phyloP scores from a whole-genome alignment of 2,888 invertebrate genomes.

The Cheilosia scutellata region DNA sequence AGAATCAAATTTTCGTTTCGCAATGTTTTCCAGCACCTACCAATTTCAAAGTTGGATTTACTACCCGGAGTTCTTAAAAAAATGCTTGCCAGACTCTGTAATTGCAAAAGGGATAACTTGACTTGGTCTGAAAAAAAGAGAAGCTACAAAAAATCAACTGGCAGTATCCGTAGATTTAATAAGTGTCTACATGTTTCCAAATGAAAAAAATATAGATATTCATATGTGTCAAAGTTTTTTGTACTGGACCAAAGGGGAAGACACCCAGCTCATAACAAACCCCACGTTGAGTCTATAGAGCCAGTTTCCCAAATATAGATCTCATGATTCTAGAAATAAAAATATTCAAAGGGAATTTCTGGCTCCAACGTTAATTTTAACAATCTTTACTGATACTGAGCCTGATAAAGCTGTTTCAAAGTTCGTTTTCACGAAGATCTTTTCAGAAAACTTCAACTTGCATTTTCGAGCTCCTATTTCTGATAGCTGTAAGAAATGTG shows the following conservation, averaged over 20 bases:
- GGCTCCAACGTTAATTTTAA: too few relatives aligned
- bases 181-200: constrained; percentile 62
- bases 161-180: constrained; percentile 48
- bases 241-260: constrained; percentile 24
- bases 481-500: constrained; percentile 65
- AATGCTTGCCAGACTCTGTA: too few relatives aligned
- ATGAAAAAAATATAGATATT: constrained; percentile 36
- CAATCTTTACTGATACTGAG: too few relatives aligned
- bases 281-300: constrained; percentile 1
- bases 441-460: constrained; percentile 71
- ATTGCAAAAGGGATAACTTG: too few relatives aligned
- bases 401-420: not conserved
- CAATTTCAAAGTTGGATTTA: too few relatives aligned
- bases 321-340: too few relatives aligned
- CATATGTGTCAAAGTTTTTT: constrained; percentile 33
- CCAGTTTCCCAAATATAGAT: not conserved
- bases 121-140: constrained; percentile 47
- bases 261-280: constrained; percentile 6
- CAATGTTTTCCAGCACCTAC: too few relatives aligned
- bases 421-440: constrained; percentile 52
- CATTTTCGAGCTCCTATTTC: constrained; percentile 67
- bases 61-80: too few relatives aligned
- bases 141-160: constrained; percentile 45
- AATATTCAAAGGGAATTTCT: too few relatives aligned
- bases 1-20: too few relatives aligned